Evolutionary conservation across 2,888 invertebrate species (phyloP).

Genomic region (Amphiduros pacificus): DNA sequence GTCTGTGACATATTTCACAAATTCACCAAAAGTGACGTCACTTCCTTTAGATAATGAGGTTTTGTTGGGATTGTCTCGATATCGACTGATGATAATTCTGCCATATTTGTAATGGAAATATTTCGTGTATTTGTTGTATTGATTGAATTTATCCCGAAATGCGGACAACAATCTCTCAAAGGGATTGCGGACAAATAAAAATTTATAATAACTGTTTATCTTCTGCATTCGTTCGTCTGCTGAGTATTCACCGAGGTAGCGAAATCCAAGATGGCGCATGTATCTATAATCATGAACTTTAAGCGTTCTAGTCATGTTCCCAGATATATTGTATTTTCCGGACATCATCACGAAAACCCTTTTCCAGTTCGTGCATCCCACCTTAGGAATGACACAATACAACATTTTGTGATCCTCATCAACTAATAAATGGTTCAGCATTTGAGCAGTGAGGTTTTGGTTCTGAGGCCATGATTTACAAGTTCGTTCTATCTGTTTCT

Average conservation of each 20-base stretch:
- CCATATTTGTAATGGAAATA: constrained; percentile 60
- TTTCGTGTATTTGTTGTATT: constrained; percentile 50
- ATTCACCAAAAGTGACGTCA: constrained; percentile 78
- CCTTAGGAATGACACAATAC: constrained; percentile 93
- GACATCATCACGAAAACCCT: constrained; percentile 8
- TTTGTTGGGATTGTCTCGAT: constrained; percentile 73
- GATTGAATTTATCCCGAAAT: constrained; percentile 81
- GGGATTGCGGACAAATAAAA: constrained; percentile 86
- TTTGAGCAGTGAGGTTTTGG: neutral
- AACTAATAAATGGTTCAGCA: constrained; percentile 77
- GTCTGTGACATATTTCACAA: constrained; percentile 67
- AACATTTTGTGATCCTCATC: constrained; percentile 81
- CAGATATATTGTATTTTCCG: constrained; percentile 1
- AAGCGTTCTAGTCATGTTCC: neutral
- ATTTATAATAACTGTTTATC: constrained; percentile 77
- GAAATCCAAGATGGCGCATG: constrained; percentile 13
- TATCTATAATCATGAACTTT: constrained; percentile 11
- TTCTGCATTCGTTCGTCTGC: constrained; percentile 68
- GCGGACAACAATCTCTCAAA: constrained; percentile 88
- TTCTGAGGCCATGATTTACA: too few relatives aligned
- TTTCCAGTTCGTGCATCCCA: constrained; percentile 92
- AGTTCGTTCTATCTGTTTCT: too few relatives aligned
- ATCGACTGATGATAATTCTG: constrained; percentile 73
- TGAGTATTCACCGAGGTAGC: constrained; percentile 61
- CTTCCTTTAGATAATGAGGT: constrained; percentile 64